These are phyloP conservation scores for Phyllostomus discolor DNA, from an alignment of 2,113 vertebrate species.

Conservation along the genomic window DNA sequence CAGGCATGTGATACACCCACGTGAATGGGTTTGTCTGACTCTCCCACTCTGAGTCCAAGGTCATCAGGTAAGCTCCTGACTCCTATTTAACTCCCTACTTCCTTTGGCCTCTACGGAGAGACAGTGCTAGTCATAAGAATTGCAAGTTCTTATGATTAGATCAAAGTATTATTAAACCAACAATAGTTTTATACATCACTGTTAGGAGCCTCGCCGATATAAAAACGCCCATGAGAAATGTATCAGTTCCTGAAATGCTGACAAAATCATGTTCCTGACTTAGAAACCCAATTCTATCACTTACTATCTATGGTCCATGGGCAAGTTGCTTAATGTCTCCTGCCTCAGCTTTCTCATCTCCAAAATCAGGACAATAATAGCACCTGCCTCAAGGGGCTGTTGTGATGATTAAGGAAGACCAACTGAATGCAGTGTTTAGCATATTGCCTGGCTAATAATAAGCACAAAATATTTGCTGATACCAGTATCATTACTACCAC, in stretches of 20 bases:
- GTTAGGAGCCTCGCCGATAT: not conserved
- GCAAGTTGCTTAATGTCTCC: not conserved
- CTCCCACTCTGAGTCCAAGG: not conserved
- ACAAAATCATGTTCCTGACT: not conserved
- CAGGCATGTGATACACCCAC: not conserved
- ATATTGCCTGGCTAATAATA: not conserved
- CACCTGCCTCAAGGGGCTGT: not conserved
- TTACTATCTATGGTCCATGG: not conserved
- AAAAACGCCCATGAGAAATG: not conserved
- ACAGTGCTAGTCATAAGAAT: not conserved
- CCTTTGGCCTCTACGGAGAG: not conserved
- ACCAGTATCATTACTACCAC: not conserved
- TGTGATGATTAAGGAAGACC: not conserved
- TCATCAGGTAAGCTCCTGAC: slow-evolving; percentile 22
- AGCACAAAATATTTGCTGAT: not conserved
- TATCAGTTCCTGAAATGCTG: not conserved
- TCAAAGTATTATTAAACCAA: slow-evolving; percentile 40
- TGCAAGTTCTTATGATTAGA: not conserved
- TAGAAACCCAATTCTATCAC: not conserved
- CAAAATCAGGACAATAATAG: not conserved
- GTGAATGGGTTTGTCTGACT: not conserved
- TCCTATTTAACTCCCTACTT: not conserved
- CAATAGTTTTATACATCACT: not conserved
- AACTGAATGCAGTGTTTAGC: not conserved
- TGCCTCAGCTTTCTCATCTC: not conserved